These are phyloP conservation scores for Rhincodon typus DNA, from an alignment of 2,797 vertebrate species.

Conservation along the genomic window DNA sequence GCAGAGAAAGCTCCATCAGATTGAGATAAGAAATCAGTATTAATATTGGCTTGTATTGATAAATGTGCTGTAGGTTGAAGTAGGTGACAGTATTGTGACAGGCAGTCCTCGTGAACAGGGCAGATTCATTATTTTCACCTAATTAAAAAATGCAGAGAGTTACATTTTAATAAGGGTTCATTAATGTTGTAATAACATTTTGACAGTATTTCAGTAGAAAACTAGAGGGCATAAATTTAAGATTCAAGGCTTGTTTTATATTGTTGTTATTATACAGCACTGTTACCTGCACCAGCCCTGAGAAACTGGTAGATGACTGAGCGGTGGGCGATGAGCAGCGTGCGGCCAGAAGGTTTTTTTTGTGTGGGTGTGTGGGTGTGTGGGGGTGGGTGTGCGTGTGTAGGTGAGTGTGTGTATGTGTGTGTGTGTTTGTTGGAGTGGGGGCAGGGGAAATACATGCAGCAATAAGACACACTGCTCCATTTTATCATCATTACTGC, in stretches of 20 bases:
- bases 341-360: no score
- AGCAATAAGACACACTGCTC: no score
- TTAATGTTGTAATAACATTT: neutral
- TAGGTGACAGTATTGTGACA: neutral
- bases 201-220: neutral
- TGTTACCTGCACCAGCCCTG: neutral
- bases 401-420: no score
- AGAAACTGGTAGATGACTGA: neutral
- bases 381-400: no score
- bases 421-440: no score
- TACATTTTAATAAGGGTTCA: neutral
- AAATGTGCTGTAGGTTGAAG: neutral
- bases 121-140: neutral
- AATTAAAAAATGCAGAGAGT: neutral
- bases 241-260: neutral
- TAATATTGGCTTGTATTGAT: neutral
- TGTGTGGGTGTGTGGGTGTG: no score
- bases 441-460: no score
- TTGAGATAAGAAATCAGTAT: neutral
- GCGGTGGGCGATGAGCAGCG: neutral
- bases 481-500: neutral
- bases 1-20: neutral
- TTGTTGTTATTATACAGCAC: neutral
- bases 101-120: neutral
- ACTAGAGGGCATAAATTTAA: neutral